phyloP scores from a whole-genome alignment of 2,888 invertebrate genomes.

The Nymphalis urticae region DNA sequence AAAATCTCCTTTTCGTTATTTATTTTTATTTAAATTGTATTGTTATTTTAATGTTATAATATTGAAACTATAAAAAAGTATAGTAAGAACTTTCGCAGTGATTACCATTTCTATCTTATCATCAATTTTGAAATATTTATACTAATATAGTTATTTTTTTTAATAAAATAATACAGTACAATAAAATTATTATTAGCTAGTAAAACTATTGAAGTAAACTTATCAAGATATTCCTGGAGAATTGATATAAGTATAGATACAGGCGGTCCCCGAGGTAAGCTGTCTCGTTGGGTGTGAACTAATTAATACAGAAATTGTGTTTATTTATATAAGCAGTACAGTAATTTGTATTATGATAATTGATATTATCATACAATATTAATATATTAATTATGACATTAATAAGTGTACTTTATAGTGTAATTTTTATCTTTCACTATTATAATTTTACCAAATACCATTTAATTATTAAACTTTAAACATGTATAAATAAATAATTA shows the following conservation, averaged over 20 bases:
- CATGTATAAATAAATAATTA: too few species aligned
- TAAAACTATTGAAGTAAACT: neutral
- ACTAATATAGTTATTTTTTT: neutral
- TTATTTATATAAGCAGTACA: neutral
- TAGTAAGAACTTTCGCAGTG: too few species aligned
- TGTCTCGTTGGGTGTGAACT: conserved; percentile 6
- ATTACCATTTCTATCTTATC: too few species aligned
- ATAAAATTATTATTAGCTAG: too few species aligned
- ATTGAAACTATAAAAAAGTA: too few species aligned
- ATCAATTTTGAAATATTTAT: neutral
- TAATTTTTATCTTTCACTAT: too few species aligned
- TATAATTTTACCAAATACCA: too few species aligned
- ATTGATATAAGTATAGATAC: neutral
- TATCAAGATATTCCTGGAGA: neutral
- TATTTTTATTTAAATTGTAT: too few species aligned
- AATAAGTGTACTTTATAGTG: too few species aligned
- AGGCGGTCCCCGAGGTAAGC: neutral
- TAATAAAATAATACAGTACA: neutral
- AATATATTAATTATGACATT: neutral
- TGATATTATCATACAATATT: neutral
- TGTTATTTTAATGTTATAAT: too few species aligned
- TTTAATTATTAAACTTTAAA: too few species aligned
- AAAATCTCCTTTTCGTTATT: too few species aligned
- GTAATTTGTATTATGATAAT: conserved; percentile 1
- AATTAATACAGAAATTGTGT: conserved; percentile 3